Evolutionary conservation across 2,888 invertebrate species (phyloP).

Genomic region (Ctena decussata): DNA sequence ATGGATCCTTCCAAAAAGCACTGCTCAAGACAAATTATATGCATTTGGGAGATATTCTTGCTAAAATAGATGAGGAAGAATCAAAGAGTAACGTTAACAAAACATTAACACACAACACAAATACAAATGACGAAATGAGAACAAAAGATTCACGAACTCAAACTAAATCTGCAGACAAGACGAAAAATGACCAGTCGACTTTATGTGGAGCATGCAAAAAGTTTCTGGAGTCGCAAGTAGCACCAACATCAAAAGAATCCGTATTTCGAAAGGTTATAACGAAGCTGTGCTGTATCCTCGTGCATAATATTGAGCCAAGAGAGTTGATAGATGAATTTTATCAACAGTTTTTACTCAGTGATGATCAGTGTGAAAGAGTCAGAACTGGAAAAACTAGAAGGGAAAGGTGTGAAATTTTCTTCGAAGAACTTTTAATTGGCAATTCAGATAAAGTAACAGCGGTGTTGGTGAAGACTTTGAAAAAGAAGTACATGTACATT

Average conservation of each 20-base stretch:
- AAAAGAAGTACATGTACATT: conserved; percentile 63
- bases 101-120: background rate
- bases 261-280: conserved; percentile 6
- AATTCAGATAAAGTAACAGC: background rate
- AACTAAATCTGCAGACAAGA: background rate
- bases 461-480: background rate
- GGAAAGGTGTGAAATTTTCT: conserved; percentile 54
- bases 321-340: conserved; percentile 61
- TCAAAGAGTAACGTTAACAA: background rate
- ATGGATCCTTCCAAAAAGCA: conserved; percentile 62
- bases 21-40: conserved; percentile 35
- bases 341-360: conserved; percentile 56
- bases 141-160: background rate
- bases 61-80: background rate
- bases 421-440: conserved; percentile 22
- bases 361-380: conserved; percentile 56
- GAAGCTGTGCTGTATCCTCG: conserved; percentile 49
- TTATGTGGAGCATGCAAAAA: background rate
- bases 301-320: conserved; percentile 65
- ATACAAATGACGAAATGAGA: too few relatives aligned
- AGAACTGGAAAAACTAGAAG: conserved; percentile 42
- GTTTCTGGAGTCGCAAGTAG: background rate
- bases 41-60: conserved; percentile 28
- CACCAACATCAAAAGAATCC: background rate
- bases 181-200: background rate